A percentile compares a stretch with the other conserved stretches of the same genome.
Evolutionary conservation across 2,113 vertebrate species (phyloP).

Genomic region (Caracal caracal): DNA sequence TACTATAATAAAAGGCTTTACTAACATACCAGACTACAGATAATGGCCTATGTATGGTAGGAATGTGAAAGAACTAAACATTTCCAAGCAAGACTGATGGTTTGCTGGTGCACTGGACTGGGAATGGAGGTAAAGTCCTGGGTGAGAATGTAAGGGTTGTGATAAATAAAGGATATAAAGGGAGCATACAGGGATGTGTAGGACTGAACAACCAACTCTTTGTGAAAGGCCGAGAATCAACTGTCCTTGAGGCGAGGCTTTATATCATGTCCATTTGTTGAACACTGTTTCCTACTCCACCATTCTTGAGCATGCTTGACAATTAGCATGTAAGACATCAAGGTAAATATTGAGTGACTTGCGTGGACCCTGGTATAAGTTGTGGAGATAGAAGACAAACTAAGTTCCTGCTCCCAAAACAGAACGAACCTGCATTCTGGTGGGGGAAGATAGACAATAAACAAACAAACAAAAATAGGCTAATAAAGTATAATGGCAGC

Average conservation of each 20-base stretch:
- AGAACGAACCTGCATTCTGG: neutral
- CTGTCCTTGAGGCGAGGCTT: neutral
- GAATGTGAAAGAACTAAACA: neutral
- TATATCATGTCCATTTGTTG: neutral
- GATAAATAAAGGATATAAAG: too few species aligned
- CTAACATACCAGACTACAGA: neutral
- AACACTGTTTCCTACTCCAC: neutral
- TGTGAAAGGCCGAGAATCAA: neutral
- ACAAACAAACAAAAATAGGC: neutral
- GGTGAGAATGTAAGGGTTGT: neutral
- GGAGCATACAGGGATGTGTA: fast-evolving
- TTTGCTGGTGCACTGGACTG: neutral
- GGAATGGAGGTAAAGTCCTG: neutral
- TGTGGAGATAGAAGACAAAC: neutral
- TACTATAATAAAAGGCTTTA: neutral
- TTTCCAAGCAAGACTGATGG: neutral
- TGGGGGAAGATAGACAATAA: neutral
- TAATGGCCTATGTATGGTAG: neutral
- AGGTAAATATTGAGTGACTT: conserved; percentile 10
- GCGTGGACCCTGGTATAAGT: neutral
- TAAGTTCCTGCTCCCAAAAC: neutral
- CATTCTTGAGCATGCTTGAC: neutral
- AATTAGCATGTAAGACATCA: neutral
- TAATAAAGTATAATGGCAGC: neutral
- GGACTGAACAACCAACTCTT: neutral